Percentiles rank a stretch among this genome's conserved stretches.
phyloP scores from a whole-genome alignment of 2,113 vertebrate genomes.

The Dasyurus viverrinus region DNA sequence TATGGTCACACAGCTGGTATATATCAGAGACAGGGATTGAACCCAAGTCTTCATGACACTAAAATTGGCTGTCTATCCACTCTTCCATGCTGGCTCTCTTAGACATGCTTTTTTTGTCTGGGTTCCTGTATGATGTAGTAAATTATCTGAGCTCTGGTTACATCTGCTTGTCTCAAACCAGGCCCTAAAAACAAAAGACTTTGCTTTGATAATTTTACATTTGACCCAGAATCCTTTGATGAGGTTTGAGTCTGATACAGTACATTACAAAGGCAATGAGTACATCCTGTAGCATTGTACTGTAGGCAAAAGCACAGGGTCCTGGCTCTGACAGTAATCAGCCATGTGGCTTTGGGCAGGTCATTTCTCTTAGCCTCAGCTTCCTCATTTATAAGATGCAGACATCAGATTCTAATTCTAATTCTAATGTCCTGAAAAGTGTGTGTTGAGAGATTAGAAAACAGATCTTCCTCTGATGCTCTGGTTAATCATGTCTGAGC shows the following conservation, averaged over 20 bases:
- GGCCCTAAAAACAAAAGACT: neutral
- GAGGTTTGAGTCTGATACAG: neutral
- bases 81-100: neutral
- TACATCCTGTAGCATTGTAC: neutral
- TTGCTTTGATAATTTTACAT: neutral
- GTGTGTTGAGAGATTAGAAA: no score
- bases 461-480: neutral
- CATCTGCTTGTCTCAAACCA: neutral
- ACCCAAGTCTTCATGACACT: neutral
- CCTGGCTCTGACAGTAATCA: neutral
- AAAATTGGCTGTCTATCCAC: neutral
- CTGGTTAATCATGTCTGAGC: neutral
- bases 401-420: neutral
- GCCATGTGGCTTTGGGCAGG: neutral
- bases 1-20: slow-evolving; percentile 3
- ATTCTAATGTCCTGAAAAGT: neutral
- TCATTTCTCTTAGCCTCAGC: neutral
- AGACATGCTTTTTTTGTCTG: neutral
- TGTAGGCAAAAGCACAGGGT: neutral
- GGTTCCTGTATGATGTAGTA: slow-evolving; percentile 1
- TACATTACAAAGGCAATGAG: neutral
- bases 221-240: neutral
- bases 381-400: neutral
- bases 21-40: neutral
- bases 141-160: neutral